Evolutionary conservation across 2,888 invertebrate genomes (phyloP), one percentile per base, ranked within the genome.

Genomic region (Colostygia pectinataria): DNA sequence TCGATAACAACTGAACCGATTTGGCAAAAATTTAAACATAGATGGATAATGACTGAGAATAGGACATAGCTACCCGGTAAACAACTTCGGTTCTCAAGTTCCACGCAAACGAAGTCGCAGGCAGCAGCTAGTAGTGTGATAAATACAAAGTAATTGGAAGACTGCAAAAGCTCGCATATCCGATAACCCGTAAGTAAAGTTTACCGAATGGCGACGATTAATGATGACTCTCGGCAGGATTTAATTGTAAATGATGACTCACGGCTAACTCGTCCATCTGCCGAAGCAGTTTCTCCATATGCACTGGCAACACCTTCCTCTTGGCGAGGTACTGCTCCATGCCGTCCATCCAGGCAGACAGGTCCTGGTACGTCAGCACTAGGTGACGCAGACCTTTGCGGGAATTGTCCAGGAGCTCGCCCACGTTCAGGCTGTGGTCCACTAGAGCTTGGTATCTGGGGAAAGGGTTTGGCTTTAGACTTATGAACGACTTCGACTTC

Each of bases 321-420:
- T 94, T 93, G 28, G 94, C 93, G 4, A 99, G 88, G 66, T 95
- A 92, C 46, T 93, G 93, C 68, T 98, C 98, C 95, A 97, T 97
- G 65, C 91, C 92, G 72, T 97, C 97, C 96, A 98, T 97, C 98
- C 98, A 98, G 0, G 94, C 95, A n/a, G 96, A 95, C 20, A 98
- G 90, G 74, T 97, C 97, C 88, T 98, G 97, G 79, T 98, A 97
- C 0, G 96, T 97, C 0, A 98, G 92, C 1, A 97, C 97, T 50
- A 98, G 86, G 77, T 97, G 97, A 2, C 98, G 93, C n/a, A 98
- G 90, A 0, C 97, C 97, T 79, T 96, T 95, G 59, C 96, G 93
- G 0, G 98, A 97, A 53, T 94, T 94, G 61, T 95, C 95, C 40
- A 99, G 89, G 2, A 98, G 91, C 28, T 93, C 92, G 3, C 96